Evolutionary conservation across 2,888 invertebrate genomes (phyloP).

Genomic region (Caradrina kadenii): DNA sequence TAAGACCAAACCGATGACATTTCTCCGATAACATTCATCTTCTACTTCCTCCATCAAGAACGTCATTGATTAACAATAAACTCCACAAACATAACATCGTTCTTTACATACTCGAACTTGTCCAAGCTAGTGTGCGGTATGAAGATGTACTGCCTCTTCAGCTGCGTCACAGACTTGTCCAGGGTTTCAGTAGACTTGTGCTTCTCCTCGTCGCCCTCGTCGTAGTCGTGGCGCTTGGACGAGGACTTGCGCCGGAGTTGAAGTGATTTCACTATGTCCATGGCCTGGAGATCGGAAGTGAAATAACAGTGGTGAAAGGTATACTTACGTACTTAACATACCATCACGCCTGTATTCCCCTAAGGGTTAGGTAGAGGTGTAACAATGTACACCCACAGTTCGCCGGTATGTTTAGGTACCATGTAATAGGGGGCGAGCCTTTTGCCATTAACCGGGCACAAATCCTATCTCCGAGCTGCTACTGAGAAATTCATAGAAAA

Average conservation of each 20-base stretch:
- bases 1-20: no score
- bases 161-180: slow-evolving; percentile 79
- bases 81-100: slow-evolving; percentile 91
- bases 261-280: slow-evolving; percentile 92
- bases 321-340: no score
- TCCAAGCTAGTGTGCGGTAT: slow-evolving; percentile 92
- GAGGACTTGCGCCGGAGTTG: slow-evolving; percentile 85
- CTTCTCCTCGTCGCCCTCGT: slow-evolving; percentile 74
- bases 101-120: slow-evolving; percentile 91
- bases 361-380: no score
- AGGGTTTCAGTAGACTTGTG: slow-evolving; percentile 76
- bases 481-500: no score
- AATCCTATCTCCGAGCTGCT: no score
- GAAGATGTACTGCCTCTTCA: slow-evolving; percentile 91
- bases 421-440: no score
- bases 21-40: no score
- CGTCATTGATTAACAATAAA: slow-evolving; percentile 82
- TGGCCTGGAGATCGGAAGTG: slow-evolving; percentile 80
- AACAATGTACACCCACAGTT: no score
- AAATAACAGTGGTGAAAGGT: background rate
- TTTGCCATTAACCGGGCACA: no score
- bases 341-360: no score
- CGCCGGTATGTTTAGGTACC: no score
- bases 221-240: slow-evolving; percentile 82
- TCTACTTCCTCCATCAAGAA: background rate